phyloP scores from a whole-genome alignment of 2,113 vertebrate species.

The Gymnocephalus cernua region DNA sequence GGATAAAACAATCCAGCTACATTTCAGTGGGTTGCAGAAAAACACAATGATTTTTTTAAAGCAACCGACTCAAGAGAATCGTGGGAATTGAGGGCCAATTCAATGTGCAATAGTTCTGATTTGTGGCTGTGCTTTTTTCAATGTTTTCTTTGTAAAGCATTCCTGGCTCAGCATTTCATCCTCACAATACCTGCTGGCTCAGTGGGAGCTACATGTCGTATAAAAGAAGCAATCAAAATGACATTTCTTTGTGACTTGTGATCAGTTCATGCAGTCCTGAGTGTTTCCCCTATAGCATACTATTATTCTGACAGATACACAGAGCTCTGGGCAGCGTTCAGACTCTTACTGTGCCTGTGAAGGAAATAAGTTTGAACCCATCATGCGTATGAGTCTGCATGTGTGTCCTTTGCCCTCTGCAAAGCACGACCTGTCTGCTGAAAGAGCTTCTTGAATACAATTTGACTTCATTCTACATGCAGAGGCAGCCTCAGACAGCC shows the following conservation, averaged over 20 bases:
- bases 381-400: background rate
- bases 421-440: conserved; percentile 21
- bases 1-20: background rate
- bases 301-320: conserved; percentile 11
- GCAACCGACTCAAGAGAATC: background rate
- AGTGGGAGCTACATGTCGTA: conserved; percentile 16
- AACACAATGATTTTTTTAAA: background rate
- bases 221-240: conserved; percentile 9
- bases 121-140: background rate
- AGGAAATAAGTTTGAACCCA: conserved; percentile 30
- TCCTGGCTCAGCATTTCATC: background rate
- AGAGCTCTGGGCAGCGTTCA: background rate
- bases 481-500: background rate
- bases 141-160: background rate
- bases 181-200: conserved; percentile 15
- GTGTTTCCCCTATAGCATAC: conserved; percentile 9
- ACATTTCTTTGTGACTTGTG: conserved; percentile 17
- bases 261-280: background rate
- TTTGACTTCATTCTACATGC: conserved; percentile 32
- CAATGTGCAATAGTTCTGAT: background rate
- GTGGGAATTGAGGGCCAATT: background rate
- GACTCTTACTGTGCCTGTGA: background rate
- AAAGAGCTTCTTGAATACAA: conserved; percentile 39
- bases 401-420: conserved; percentile 33
- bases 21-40: background rate